A percentile compares a stretch with the other conserved stretches of the same genome.
These are phyloP conservation scores for Gortyna flavago DNA, from an alignment of 2,888 invertebrate species.

Conservation along the genomic window DNA sequence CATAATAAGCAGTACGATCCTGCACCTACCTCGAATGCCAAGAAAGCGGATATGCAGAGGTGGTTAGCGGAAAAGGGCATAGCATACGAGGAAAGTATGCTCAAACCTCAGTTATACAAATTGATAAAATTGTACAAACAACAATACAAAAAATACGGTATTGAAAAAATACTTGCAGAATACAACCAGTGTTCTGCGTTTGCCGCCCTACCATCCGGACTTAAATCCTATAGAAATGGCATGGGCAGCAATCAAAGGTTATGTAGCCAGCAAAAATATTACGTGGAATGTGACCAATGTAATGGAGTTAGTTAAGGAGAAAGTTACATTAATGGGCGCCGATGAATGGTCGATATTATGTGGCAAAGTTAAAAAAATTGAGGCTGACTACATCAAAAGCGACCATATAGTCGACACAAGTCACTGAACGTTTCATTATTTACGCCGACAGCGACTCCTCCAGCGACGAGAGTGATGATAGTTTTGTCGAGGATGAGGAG, in stretches of 20 bases:
- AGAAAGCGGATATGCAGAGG: conserved; percentile 6
- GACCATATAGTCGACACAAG: neutral
- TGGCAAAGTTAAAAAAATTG: neutral
- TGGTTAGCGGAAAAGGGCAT: conserved; percentile 4
- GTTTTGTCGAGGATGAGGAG: neutral
- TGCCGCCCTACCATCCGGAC: neutral
- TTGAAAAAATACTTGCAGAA: neutral
- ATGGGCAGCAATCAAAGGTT: neutral
- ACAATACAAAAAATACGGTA: neutral
- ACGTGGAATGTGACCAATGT: neutral
- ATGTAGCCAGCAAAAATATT: neutral
- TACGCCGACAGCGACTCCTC: neutral
- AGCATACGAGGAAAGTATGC: neutral
- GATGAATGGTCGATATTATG: neutral
- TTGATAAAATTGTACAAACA: neutral
- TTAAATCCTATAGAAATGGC: neutral
- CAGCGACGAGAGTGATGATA: neutral
- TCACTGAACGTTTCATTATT: neutral
- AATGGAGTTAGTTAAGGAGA: neutral
- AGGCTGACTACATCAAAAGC: neutral
- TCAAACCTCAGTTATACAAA: neutral
- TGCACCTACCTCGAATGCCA: conserved; percentile 6
- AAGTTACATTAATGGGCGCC: neutral
- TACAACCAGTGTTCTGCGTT: neutral
- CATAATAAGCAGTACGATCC: neutral